These are phyloP conservation scores for Cyclura pinguis DNA, from an alignment of 2,797 vertebrate species.

Conservation along the genomic window DNA sequence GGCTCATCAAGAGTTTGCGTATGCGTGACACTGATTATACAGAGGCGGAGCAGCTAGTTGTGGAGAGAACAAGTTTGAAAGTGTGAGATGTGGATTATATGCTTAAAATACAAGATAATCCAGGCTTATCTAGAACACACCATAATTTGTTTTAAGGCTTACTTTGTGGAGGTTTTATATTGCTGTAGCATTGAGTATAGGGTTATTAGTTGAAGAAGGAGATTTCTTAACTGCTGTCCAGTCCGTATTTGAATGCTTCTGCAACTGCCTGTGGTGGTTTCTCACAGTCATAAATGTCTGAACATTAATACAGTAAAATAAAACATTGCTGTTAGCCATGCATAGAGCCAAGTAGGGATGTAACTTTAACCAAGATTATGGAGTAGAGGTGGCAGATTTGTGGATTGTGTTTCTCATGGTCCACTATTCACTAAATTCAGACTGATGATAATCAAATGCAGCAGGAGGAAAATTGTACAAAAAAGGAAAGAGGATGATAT, in stretches of 20 bases:
- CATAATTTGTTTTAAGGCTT: background rate
- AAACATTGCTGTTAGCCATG: too few relatives aligned
- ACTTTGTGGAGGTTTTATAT: background rate
- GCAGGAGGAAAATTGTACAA: background rate
- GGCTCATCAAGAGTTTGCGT: background rate
- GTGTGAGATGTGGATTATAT: background rate
- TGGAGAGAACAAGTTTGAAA: background rate
- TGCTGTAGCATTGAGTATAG: background rate
- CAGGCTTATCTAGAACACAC: background rate
- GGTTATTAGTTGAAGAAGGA: background rate
- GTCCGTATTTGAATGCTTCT: background rate
- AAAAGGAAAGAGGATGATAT: background rate
- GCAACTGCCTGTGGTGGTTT: background rate
- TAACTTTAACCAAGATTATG: background rate
- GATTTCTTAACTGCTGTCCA: background rate
- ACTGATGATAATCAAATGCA: background rate
- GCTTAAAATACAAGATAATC: background rate
- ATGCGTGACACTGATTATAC: background rate
- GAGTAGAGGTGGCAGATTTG: background rate
- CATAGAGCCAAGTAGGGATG: background rate
- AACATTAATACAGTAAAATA: too few relatives aligned
- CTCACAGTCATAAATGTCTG: background rate
- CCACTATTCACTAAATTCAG: background rate
- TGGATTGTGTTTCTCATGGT: background rate
- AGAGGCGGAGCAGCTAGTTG: background rate